These are phyloP conservation scores for Cryptosula pallasiana DNA, from an alignment of 2,888 invertebrate species.

Conservation along the genomic window DNA sequence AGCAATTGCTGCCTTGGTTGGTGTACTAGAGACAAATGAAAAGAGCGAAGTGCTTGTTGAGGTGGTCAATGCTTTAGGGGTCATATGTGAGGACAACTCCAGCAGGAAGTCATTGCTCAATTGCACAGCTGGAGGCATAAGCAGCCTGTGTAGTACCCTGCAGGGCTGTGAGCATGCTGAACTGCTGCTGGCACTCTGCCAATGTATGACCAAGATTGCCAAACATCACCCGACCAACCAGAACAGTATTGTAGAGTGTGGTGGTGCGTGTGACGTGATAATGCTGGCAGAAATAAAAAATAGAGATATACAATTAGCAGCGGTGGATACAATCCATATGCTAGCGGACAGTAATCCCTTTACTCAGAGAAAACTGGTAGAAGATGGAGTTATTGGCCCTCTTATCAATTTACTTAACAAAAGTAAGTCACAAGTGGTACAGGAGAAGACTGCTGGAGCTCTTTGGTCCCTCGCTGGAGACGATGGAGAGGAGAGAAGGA, in stretches of 20 bases:
- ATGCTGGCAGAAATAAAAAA: slow-evolving; percentile 35
- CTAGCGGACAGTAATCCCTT: slow-evolving; percentile 42
- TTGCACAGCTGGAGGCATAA: slow-evolving; percentile 33
- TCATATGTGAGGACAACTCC: slow-evolving; percentile 36
- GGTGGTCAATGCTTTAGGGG: slow-evolving; percentile 39
- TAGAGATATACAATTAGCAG: slow-evolving; percentile 44
- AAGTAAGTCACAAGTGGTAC: slow-evolving; percentile 33
- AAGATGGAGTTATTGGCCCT: slow-evolving; percentile 40
- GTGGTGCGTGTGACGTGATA: slow-evolving; percentile 37
- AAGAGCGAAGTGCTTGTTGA: slow-evolving; percentile 42
- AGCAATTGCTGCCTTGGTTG: slow-evolving; percentile 41
- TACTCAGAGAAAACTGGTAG: slow-evolving; percentile 40
- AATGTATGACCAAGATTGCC: slow-evolving; percentile 37
- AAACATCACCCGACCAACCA: slow-evolving; percentile 39
- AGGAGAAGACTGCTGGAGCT: slow-evolving; percentile 47
- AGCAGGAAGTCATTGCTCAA: slow-evolving; percentile 38
- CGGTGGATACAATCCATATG: slow-evolving; percentile 44
- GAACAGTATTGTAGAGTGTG: slow-evolving; percentile 39
- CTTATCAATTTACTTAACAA: slow-evolving; percentile 45
- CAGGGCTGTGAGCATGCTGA: slow-evolving; percentile 37
- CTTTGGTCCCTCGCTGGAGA: slow-evolving; percentile 50
- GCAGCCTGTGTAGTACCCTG: slow-evolving; percentile 52
- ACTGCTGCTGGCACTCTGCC: slow-evolving; percentile 40
- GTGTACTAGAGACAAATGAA: slow-evolving; percentile 34
- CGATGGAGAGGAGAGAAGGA: slow-evolving; percentile 39